Evolutionary conservation across 2,888 invertebrate genomes (phyloP), one percentile per base, ranked within the genome.

Genomic region (Dorcus parallelipipedus): DNA sequence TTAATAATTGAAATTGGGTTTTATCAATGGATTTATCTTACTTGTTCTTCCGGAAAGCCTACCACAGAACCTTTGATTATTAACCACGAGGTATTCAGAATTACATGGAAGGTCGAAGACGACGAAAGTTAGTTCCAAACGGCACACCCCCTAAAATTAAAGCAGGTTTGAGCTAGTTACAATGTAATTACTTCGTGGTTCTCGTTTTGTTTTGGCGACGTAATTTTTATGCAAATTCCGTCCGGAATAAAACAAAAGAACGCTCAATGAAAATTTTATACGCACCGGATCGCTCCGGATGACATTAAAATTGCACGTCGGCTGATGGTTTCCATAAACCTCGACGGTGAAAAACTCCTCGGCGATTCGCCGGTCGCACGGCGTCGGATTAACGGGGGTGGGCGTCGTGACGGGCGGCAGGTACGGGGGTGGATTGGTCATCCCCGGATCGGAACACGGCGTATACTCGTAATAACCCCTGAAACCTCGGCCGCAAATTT

Each of bases 401-500:
- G 55, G 23, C 41, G 33, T 38, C 9, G 58, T 48, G n/a, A 38
- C 43, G 17, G 26, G 40, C 47, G 23, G 17, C n/a, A 40, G 47
- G 8, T 51, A 40, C 14, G 49, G 43, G 42, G 56, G 54, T 9
- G 49, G 9, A 26, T 52, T 54, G 17, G 60, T 55, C 40, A 47
- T 49, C 10, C 14, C 42, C 10, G 49, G 49, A 39, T 38, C 17
- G n/a, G 51, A 48, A 63, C 78, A 79, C 1, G 73, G 71, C 64
- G 77, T 71, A 66, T 81, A 80, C 58, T 77, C 73, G 62, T 78
- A 82, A 39, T 71, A 70, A 20, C 74, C 77, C 42, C 70, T 75
- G 66, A 81, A 81, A 42, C 81, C 82, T 61, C 77, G 73, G 47
- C 77, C 77, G 62, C 76, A 76, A 40, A 72, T 73, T 43, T 66